These are phyloP conservation scores for Gymnocephalus cernua DNA, from an alignment of 2,113 vertebrate genomes.

Conservation along the genomic window DNA sequence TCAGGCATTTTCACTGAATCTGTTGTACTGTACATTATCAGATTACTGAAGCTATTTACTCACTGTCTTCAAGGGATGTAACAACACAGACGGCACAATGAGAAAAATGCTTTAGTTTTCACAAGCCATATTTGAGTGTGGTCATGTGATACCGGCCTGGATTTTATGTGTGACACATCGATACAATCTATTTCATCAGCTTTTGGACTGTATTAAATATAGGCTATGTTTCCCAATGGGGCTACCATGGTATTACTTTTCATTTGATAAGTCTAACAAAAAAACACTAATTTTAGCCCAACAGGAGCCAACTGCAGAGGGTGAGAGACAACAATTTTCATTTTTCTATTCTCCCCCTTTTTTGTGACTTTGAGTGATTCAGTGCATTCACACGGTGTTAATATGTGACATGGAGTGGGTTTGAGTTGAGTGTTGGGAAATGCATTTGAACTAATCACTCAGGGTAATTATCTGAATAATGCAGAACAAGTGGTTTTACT, in stretches of 20 bases:
- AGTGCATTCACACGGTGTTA: constrained; percentile 22
- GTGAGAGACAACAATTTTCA: constrained; percentile 35
- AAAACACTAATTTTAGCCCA: constrained; percentile 59
- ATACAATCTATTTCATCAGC: constrained; percentile 44
- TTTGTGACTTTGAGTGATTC: constrained; percentile 23
- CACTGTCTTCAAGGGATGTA: constrained; percentile 5
- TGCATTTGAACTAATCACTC: constrained; percentile 55
- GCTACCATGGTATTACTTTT: constrained; percentile 30
- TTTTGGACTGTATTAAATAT: constrained; percentile 36
- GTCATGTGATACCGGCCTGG: constrained; percentile 17
- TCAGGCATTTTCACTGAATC: constrained; percentile 2
- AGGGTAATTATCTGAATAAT: constrained; percentile 53
- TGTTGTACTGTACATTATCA: constrained; percentile 8
- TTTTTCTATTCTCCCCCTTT: background rate
- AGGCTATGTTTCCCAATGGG: constrained; percentile 10
- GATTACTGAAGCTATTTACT: constrained; percentile 20
- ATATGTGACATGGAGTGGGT: constrained; percentile 34
- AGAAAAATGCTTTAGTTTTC: constrained; percentile 22
- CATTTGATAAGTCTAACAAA: constrained; percentile 30
- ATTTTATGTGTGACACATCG: background rate
- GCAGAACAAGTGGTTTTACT: constrained; percentile 44
- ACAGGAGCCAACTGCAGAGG: constrained; percentile 38
- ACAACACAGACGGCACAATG: background rate
- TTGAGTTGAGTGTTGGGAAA: constrained; percentile 43
- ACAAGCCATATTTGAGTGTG: constrained; percentile 6